A percentile compares a stretch with the other conserved stretches of the same genome.
These are phyloP conservation scores for Idris sp. DNA, from an alignment of 1,140 invertebrate genomes.

Conservation along the genomic window DNA sequence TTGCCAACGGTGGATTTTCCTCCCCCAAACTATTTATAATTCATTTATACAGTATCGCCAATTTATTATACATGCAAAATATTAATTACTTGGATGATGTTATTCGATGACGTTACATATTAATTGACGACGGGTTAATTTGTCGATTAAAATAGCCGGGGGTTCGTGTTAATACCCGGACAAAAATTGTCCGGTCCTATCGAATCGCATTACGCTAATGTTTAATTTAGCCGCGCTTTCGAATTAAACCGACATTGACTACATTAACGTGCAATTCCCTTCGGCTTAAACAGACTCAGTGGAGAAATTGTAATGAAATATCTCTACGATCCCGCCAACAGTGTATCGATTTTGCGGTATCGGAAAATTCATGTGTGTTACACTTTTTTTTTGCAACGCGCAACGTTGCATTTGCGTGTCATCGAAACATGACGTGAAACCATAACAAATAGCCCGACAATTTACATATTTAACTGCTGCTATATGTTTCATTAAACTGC, in stretches of 20 bases:
- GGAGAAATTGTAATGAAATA: slow-evolving; percentile 51
- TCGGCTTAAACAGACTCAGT: slow-evolving; percentile 31
- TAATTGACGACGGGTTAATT: slow-evolving; percentile 3
- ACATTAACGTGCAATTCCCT: slow-evolving; percentile 43
- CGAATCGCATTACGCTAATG: slow-evolving; percentile 21
- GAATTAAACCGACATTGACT: slow-evolving; percentile 46
- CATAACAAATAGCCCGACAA: slow-evolving; percentile 48
- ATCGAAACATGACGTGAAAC: slow-evolving; percentile 23
- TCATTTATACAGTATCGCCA: slow-evolving; percentile 34
- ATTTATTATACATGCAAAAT: slow-evolving; percentile 24
- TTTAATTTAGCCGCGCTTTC: slow-evolving; percentile 41
- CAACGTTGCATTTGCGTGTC: too few relatives aligned
- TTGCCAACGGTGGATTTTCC: slow-evolving; percentile 22
- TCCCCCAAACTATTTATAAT: slow-evolving; percentile 16
- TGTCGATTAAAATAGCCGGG: too few relatives aligned
- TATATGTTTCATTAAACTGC: too few relatives aligned
- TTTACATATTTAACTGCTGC: slow-evolving; percentile 42
- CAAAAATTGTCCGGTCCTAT: slow-evolving; percentile 3
- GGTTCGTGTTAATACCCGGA: too few relatives aligned
- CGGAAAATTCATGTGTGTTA: slow-evolving; percentile 30
- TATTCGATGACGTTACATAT: neutral
- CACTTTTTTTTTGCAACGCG: slow-evolving; percentile 26
- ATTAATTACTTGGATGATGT: too few relatives aligned
- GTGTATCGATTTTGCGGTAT: slow-evolving; percentile 45
- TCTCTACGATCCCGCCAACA: slow-evolving; percentile 30